A percentile compares a stretch with the other conserved stretches of the same genome.
Conservation (phyloP, 2,888 invertebrate genomes). For the Drosophila nr. fundita region DNA sequence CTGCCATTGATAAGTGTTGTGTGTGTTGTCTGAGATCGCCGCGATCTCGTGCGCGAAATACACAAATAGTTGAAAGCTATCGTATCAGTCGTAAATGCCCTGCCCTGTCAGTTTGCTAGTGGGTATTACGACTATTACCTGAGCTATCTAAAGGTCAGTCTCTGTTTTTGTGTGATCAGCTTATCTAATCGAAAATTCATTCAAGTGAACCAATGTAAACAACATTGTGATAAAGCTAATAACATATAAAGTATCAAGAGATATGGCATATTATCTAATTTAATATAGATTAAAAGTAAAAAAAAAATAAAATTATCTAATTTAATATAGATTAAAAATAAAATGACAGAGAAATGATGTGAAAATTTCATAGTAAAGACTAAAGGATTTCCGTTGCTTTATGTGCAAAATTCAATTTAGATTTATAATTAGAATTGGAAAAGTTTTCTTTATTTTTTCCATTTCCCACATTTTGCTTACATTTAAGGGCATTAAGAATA, state of each 20-base stretch:
- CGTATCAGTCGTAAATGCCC: conserved; percentile 30
- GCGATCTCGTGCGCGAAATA: conserved; percentile 72
- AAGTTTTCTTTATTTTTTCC: neutral
- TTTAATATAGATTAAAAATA: neutral
- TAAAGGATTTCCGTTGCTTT: neutral
- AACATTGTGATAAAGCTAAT: neutral
- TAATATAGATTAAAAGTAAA: neutral
- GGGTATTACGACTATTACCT: conserved; percentile 10
- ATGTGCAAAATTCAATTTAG: neutral
- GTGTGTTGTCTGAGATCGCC: conserved; percentile 47
- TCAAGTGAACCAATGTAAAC: neutral
- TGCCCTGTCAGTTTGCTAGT: conserved; percentile 20
- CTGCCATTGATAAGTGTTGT: conserved; percentile 62
- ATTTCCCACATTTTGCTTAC: neutral
- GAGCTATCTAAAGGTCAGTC: neutral
- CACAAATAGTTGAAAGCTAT: conserved; percentile 53
- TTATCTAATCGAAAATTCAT: conserved; percentile 31
- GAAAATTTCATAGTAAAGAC: neutral
- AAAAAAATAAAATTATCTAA: neutral
- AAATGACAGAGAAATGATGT: neutral
- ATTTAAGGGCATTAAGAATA: conserved; percentile 15
- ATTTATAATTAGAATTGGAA: neutral
- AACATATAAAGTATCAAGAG: neutral
- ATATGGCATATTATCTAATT: neutral
- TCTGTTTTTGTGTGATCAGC: neutral